phyloP scores from a whole-genome alignment of 2,888 invertebrate species.

The Eretmocerus hayati region DNA sequence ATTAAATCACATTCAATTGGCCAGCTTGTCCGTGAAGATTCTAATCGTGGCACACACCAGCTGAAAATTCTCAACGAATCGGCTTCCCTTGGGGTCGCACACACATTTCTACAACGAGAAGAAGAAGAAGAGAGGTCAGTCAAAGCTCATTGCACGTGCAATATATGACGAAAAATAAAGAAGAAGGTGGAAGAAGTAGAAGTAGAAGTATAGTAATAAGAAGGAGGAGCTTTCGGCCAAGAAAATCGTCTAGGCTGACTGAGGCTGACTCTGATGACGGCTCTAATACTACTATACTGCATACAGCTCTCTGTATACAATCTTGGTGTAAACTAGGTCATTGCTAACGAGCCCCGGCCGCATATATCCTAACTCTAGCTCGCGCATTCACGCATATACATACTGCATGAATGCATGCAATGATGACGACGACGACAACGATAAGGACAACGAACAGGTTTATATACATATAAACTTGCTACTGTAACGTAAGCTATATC shows the following conservation, averaged over 20 bases:
- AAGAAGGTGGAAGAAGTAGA: neutral
- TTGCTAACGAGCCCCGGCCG: constrained; percentile 35
- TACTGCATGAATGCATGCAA: neutral
- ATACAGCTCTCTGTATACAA: too few relatives aligned
- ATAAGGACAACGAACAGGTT: neutral
- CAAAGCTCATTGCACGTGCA: too few relatives aligned
- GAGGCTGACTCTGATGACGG: constrained; percentile 9
- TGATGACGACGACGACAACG: neutral
- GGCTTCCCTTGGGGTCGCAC: too few relatives aligned
- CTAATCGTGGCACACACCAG: too few relatives aligned
- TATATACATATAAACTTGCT: neutral
- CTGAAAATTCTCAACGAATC: too few relatives aligned
- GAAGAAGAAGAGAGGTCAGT: too few relatives aligned
- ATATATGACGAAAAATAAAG: neutral
- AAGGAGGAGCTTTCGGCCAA: neutral
- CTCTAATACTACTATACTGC: too few relatives aligned
- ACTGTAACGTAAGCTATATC: too few relatives aligned
- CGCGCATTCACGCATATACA: neutral
- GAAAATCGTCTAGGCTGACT: too few relatives aligned
- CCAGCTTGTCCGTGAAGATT: neutral
- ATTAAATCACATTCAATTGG: constrained; percentile 17
- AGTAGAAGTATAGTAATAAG: neutral
- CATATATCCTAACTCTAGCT: neutral
- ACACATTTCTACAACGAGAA: too few relatives aligned
- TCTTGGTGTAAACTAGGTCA: constrained; percentile 43